Conservation (phyloP, 2,797 vertebrate genomes). For the Pampus argenteus region DNA sequence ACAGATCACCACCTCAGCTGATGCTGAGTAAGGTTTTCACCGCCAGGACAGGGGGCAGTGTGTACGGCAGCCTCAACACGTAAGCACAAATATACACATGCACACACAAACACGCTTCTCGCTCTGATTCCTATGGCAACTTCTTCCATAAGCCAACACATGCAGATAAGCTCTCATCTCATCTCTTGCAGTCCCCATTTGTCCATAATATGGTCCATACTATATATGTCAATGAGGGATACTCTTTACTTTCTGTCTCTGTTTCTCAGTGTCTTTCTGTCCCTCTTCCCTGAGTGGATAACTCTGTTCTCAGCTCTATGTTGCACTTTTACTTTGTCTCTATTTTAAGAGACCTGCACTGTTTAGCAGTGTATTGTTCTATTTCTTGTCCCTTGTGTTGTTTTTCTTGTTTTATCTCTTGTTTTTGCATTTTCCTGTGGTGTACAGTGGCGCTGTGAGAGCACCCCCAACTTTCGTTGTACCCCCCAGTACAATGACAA, state of each 20-base stretch:
- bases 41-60: slow-evolving; percentile 94
- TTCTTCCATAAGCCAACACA: slow-evolving; percentile 1
- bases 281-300: not conserved
- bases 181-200: slow-evolving; percentile 10
- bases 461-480: no score
- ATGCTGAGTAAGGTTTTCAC: slow-evolving; percentile 99
- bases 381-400: no score
- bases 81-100: slow-evolving; percentile 79
- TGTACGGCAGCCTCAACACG: slow-evolving; percentile 98
- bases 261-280: not conserved
- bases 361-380: no score
- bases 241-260: not conserved
- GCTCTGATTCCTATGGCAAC: slow-evolving; percentile 17
- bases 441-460: no score
- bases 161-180: not conserved
- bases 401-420: no score
- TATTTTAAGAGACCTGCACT: no score
- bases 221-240: not conserved
- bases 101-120: not conserved
- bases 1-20: slow-evolving; percentile 96
- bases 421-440: no score
- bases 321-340: no score
- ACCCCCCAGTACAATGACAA: no score
- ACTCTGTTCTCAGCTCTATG: not conserved
- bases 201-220: slow-evolving; percentile 4